Conservation (phyloP, 2,888 invertebrate species). For the Sympetrum striolatum region DNA sequence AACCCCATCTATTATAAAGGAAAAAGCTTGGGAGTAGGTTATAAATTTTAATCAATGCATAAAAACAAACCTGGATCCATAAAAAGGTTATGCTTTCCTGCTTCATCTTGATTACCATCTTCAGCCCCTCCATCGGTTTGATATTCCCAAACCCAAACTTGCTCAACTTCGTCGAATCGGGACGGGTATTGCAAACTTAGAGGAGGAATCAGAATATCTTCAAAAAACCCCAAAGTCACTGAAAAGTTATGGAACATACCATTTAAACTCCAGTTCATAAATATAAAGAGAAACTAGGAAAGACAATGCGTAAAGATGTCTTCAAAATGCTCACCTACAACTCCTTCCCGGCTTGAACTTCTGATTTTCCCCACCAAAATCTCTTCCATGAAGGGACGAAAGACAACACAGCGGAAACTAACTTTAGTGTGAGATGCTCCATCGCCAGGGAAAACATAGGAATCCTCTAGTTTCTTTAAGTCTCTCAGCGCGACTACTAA, state of each 20-base stretch:
- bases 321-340: slow-evolving; percentile 70
- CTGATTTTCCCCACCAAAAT: slow-evolving; percentile 92
- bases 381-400: slow-evolving; percentile 93
- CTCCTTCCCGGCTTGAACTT: slow-evolving; percentile 88
- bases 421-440: slow-evolving; percentile 95
- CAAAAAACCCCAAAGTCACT: slow-evolving; percentile 96
- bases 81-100: slow-evolving; percentile 85
- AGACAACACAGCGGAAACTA: slow-evolving; percentile 91
- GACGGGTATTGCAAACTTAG: slow-evolving; percentile 92
- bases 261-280: not conserved
- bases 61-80: slow-evolving; percentile 83
- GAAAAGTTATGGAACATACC: slow-evolving; percentile 53
- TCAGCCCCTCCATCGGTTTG: slow-evolving; percentile 65
- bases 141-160: slow-evolving; percentile 98
- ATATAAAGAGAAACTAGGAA: not conserved
- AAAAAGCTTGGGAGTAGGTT: no score
- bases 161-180: slow-evolving; percentile 88
- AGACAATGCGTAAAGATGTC: slow-evolving; percentile 40
- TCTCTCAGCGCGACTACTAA: slow-evolving; percentile 94
- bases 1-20: no score
- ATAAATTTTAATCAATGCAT: not conserved
- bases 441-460: slow-evolving; percentile 93
- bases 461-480: slow-evolving; percentile 86
- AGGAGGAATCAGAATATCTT: slow-evolving; percentile 93
- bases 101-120: slow-evolving; percentile 65